Evolutionary conservation across 2,797 vertebrate species (phyloP).

Genomic region (Tokudaia tokunoshimensis): DNA sequence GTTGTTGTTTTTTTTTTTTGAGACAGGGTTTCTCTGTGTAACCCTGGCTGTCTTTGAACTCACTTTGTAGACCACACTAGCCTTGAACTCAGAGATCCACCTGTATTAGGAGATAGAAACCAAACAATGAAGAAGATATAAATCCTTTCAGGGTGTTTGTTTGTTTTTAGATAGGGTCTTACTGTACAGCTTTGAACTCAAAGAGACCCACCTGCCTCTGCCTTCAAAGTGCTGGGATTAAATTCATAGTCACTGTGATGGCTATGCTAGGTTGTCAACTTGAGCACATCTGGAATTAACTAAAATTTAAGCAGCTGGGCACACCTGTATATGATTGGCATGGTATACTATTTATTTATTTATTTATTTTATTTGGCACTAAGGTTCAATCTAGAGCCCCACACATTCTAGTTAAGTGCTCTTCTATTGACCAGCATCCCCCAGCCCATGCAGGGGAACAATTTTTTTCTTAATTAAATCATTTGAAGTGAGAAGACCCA

Average conservation of each 20-base stretch:
- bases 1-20: too few relatives aligned
- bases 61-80: neutral
- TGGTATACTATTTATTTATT: too few relatives aligned
- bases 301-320: neutral
- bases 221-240: neutral
- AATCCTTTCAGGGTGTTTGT: neutral
- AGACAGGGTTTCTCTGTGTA: too few relatives aligned
- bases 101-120: neutral
- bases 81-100: neutral
- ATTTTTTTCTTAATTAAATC: neutral
- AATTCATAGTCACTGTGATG: neutral
- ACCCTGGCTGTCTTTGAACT: too few relatives aligned
- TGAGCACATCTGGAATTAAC: neutral
- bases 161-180: too few relatives aligned
- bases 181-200: neutral
- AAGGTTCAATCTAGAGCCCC: too few relatives aligned
- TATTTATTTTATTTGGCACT: too few relatives aligned
- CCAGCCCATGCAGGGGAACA: too few relatives aligned
- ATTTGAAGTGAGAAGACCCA: neutral
- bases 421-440: too few relatives aligned
- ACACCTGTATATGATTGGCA: neutral
- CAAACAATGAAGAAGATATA: neutral
- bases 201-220: too few relatives aligned
- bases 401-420: too few relatives aligned
- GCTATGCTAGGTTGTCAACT: neutral